Evolutionary conservation across 2,888 invertebrate genomes (phyloP), one percentile per base, ranked within the genome.

Genomic region (Ferdinandea cuprea): DNA sequence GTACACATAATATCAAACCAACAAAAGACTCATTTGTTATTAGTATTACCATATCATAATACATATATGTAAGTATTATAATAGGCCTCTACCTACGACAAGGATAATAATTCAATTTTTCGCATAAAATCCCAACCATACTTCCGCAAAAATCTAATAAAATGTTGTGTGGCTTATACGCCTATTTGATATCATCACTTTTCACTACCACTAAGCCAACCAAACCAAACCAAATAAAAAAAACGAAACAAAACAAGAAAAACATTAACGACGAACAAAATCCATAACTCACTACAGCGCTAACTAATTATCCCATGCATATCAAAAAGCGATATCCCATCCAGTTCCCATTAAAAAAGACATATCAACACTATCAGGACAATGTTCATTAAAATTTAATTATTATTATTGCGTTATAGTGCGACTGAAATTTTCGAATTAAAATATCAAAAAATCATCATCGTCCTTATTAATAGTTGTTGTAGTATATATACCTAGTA

Each of bases 361-460:
- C 78, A 68, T 83, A 72, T 83, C 78, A 78, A 72, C 83, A 78
- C 83, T 83, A 69, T 78, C 78, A 54, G 61, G 25, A 78, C 50
- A 83, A 73, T 83, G 83, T 78, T 78, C 63, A 83, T 83, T 83
- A 83, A 83, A 83, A 46, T 83, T 83, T 83, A 83, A 83, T 83
- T 83, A 78, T 78, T 78, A 68, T 78, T 78, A 58, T 69, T 69
- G 42, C 68, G 59, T 63, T 78, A 73, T 80, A 63, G 78, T 61
- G 58, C 72, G 63, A 73, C 68, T 73, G 66, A 63, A 83, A 78
- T 78, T 54, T 77, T 56, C 68, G 68, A 83, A 83, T 83, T 72
- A 83, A 83, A 83, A 73, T 72, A 78, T 83, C 81, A 83, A 56
- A 66, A 73, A 73, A 73, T 66, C 72, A 66, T 65, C 59, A 79